Conservation (phyloP, 2,888 invertebrate genomes). For the Sclerodermus sp. region DNA sequence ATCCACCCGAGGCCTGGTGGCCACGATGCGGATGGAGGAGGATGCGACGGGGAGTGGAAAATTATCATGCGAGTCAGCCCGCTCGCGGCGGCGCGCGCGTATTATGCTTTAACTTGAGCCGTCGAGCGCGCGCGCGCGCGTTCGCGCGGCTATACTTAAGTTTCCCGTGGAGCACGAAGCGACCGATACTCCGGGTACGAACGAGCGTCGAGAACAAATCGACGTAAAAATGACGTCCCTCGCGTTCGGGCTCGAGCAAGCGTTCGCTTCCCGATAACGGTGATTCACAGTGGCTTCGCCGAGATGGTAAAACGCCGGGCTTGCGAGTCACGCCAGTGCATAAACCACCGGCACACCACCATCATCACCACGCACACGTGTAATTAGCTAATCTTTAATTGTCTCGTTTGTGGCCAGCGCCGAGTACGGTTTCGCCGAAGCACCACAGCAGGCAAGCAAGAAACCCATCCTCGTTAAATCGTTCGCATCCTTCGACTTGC, state of each 20-base stretch:
- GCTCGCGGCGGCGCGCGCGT: background rate
- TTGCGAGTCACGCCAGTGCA: too few species aligned
- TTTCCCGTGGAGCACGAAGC: constrained; percentile 7
- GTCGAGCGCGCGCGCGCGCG: background rate
- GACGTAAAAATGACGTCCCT: background rate
- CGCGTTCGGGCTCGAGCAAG: background rate
- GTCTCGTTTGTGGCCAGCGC: too few species aligned
- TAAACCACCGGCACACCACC: too few species aligned
- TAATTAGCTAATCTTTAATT: too few species aligned
- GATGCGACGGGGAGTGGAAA: constrained; percentile 21
- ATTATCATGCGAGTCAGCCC: constrained; percentile 15
- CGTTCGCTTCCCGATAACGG: constrained; percentile 15
- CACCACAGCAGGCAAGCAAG: too few species aligned
- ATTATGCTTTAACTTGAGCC: constrained; percentile 21
- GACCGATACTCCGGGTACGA: too few species aligned
- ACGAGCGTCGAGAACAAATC: background rate
- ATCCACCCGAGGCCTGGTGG: background rate
- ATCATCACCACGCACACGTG: too few species aligned
- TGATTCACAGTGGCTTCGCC: constrained; percentile 1
- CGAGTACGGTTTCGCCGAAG: too few species aligned
- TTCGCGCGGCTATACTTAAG: constrained; percentile 2
- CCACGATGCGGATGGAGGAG: constrained; percentile 2
- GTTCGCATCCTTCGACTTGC: too few species aligned
- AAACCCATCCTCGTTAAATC: too few species aligned
- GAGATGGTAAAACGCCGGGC: too few species aligned